Conservation (phyloP, 2,113 vertebrate species). For the Pelusios castaneus region DNA sequence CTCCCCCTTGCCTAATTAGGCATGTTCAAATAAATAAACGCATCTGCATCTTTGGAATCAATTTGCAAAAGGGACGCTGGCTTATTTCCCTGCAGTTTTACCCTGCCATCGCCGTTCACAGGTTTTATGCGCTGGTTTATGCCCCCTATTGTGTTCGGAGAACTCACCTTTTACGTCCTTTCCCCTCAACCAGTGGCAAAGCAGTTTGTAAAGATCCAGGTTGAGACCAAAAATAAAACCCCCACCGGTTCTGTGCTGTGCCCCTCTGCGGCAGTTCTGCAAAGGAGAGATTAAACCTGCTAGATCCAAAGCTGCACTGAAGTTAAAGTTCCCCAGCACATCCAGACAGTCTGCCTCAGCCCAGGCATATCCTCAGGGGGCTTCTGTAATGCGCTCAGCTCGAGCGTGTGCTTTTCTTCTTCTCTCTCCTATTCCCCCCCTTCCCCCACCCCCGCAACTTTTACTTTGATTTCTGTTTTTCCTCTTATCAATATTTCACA, state of each 20-base stretch:
- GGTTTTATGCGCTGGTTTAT: background rate
- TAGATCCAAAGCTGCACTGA: conserved; percentile 4
- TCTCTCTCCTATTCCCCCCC: conserved; percentile 41
- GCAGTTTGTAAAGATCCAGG: conserved; percentile 67
- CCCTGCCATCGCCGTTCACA: background rate
- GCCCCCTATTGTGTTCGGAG: background rate
- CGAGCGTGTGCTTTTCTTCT: conserved; percentile 16
- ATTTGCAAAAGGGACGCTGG: background rate
- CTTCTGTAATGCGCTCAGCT: conserved; percentile 35
- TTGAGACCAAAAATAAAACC: background rate
- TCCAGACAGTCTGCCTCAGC: conserved; percentile 59
- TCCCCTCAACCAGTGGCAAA: conserved; percentile 42
- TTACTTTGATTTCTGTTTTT: conserved; percentile 75
- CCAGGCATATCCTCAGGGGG: conserved; percentile 54
- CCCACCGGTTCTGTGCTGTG: background rate
- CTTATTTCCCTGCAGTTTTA: background rate
- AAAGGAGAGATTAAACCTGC: conserved; percentile 37
- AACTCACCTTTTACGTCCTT: conserved; percentile 70
- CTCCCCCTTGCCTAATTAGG: background rate
- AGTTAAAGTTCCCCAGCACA: conserved; percentile 37
- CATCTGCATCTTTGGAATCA: conserved; percentile 18
- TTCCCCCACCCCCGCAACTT: conserved; percentile 52
- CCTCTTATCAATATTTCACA: conserved; percentile 79
- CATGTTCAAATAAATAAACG: conserved; percentile 40
- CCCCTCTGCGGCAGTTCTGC: background rate